A percentile compares a stretch with the other conserved stretches of the same genome.
Evolutionary conservation across 2,113 vertebrate species (phyloP).

Genomic region (Phodopus roborovskii): DNA sequence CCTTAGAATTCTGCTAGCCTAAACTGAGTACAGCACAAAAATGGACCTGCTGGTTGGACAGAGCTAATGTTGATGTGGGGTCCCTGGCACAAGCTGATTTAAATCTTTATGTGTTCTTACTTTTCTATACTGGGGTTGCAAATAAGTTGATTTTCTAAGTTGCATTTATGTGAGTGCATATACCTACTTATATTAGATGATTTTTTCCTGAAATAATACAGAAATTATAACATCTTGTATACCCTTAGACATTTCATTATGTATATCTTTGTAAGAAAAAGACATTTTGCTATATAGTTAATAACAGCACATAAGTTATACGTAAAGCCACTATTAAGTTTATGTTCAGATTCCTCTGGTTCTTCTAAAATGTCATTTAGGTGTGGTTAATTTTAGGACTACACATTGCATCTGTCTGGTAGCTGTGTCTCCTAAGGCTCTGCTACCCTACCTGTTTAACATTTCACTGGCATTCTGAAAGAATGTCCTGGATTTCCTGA

Average conservation of each 20-base stretch:
- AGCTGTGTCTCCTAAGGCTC: neutral
- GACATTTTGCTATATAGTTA: neutral
- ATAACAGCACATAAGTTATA: neutral
- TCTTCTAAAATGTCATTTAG: conserved; percentile 2
- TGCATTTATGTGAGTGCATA: neutral
- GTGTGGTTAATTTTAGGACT: neutral
- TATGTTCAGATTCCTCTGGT: conserved; percentile 1
- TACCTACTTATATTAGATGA: neutral
- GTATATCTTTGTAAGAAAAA: neutral
- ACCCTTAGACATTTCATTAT: neutral
- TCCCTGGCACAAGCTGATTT: neutral
- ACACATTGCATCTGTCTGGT: neutral
- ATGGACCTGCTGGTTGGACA: neutral
- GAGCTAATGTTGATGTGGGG: neutral
- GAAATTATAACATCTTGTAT: neutral
- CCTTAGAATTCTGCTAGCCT: neutral
- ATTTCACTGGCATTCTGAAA: conserved; percentile 10
- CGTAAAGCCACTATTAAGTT: conserved; percentile 12
- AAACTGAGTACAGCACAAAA: neutral
- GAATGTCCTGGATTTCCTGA: conserved; percentile 27
- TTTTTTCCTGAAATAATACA: conserved; percentile 38
- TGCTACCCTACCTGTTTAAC: neutral
- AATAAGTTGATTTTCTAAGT: conserved; percentile 42
- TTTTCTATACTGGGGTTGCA: neutral
- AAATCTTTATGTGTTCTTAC: neutral